phyloP scores from a whole-genome alignment of 2,797 vertebrate species.

The Octomys mimax region DNA sequence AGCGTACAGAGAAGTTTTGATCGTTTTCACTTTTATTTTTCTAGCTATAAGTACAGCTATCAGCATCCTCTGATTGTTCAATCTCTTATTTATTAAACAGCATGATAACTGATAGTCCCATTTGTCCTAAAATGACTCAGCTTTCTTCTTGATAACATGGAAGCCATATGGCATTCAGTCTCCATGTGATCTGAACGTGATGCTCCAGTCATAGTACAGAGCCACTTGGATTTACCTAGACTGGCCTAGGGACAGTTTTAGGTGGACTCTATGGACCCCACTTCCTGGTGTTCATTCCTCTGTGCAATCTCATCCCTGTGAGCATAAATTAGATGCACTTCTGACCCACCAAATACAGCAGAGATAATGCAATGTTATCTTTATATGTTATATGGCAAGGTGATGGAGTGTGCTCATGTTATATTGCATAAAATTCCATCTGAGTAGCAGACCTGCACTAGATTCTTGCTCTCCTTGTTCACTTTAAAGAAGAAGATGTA shows the following conservation, averaged over 20 bases:
- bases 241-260: background rate
- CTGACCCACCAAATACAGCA: background rate
- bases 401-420: background rate
- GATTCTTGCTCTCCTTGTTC: background rate
- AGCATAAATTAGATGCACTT: background rate
- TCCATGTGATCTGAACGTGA: background rate
- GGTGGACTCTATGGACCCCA: no score
- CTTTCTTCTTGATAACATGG: background rate
- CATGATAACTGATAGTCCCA: background rate
- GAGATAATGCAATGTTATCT: background rate
- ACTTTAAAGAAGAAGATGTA: background rate
- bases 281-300: background rate
- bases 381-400: background rate
- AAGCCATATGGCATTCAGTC: background rate
- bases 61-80: background rate
- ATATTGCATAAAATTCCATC: background rate
- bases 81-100: background rate
- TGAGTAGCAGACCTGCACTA: background rate
- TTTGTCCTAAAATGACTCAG: constrained; percentile 7
- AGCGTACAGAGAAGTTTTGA: background rate
- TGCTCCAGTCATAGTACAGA: background rate
- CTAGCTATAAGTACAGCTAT: background rate
- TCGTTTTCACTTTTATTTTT: constrained; percentile 34
- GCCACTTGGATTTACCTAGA: background rate
- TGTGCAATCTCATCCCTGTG: background rate